Base-by-base conservation (phyloP, 1,140 invertebrate species). In the Musca domestica region DNA sequence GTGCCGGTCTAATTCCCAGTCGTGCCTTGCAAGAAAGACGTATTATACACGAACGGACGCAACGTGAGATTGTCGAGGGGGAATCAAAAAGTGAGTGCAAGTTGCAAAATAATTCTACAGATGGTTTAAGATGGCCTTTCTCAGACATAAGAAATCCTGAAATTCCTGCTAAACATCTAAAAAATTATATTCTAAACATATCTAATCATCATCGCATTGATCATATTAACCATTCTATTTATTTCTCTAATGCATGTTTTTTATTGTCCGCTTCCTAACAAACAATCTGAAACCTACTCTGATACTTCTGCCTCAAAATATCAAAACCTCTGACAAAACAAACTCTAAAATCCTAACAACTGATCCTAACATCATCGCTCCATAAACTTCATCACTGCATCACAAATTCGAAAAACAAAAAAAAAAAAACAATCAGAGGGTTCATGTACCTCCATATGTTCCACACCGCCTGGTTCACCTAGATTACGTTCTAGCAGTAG, bases 1-100 rank as follows among this genome's bases (percentile, higher is more conserved):
- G 94, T 75, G 94, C 94, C 0, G 95, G 95, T 48, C 84, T 98
- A 17, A 97, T 98, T 75, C 96, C 96, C 0, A 95, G 93, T 63
- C 86, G 93, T 76, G 91, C 94, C n/a, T 84, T 98, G 12, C 95
- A 98, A 81, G 96, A 98, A 83, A 90, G 92, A 67, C 86, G 93
- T 66, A 94, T 95, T 51, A 87, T 95, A 22, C 88, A 93, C 67
- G 92, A 94, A 70, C 84, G 93, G 71, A 87, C 81, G 69, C 87
- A 83, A 72, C 85, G 80, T 65, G 83, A 85, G 70, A 87, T 83
- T 76, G 86, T 70, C 73, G 70, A 77, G 81, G 66, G 73, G 52
- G 78, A 82, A 58, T 80, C 78, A n/a, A 82, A 86, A 73, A 85
- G 86, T 87, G 75, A 74, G 83, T 72, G n/a, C n/a, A n/a, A 41